Base-by-base conservation (phyloP, 2,797 vertebrate species). In the Lophius americanus region DNA sequence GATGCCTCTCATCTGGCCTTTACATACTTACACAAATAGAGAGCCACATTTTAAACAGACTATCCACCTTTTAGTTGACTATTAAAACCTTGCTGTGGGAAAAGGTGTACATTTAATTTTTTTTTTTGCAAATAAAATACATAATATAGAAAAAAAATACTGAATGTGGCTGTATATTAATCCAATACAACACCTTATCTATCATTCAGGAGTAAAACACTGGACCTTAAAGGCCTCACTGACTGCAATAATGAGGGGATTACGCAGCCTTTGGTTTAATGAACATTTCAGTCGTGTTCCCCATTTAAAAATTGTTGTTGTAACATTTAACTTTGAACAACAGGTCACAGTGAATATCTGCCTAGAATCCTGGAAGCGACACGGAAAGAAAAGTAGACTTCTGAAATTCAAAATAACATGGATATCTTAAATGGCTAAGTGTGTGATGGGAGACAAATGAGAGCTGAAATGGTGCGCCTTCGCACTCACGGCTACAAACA, bases 1-100 rank as follows among this genome's bases (percentile, higher is more conserved):
- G 73, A 79, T 86, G 71, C 64, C 73, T 83, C 79, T 88, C 76
- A 50, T 63, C 73, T 35, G 70, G 55, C 76, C 73, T 64, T 68
- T 70, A 61, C 63, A 66, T 79, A 76, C 55, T 55, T 58, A 62
- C 50, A 51, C 71, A 67, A 36, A 35, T 63, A 75, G 60, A 71
- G 58, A 69, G 75, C 50, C 66, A 59, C 68, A 10, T 56, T 73
- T 78, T 38, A 72, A 35, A 38, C 56, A 65, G 63, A 56, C 14
- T 6, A 11, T 11, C 3, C 2, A 62, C 58, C 53, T 75, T 70
- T 71, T 49, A 66, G 77, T 72, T 55, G 53, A 66, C 41, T 58
- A 37, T 75, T 47, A 44, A 79, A 69, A 50, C 53, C 35, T 13
- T 41, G 32, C 49, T 50, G 56, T 54, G 47, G 48, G 12, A 55